These are phyloP conservation scores for Mythimna vitellina DNA, from an alignment of 2,888 invertebrate genomes.

Conservation along the genomic window DNA sequence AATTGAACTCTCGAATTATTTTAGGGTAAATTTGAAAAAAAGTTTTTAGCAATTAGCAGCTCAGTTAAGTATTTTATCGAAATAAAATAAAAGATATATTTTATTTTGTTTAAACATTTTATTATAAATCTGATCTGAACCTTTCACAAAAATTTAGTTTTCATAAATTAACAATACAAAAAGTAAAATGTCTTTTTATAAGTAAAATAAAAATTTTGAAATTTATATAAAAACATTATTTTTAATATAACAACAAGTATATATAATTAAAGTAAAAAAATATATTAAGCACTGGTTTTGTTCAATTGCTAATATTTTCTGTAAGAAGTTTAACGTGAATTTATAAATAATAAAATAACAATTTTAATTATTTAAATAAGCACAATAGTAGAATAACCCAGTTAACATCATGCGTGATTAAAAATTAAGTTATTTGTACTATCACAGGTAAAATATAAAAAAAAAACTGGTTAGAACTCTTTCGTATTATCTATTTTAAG, in stretches of 20 bases:
- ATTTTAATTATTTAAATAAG: neutral
- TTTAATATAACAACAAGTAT: too few species aligned
- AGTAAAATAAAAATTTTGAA: neutral
- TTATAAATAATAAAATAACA: neutral
- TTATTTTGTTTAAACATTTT: conserved; percentile 12
- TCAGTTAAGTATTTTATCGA: too few species aligned
- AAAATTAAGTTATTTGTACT: conserved; percentile 12
- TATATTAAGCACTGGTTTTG: neutral
- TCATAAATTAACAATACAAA: conserved; percentile 17
- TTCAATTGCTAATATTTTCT: neutral
- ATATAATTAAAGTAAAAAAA: neutral
- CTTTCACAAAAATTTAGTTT: conserved; percentile 7
- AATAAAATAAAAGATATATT: neutral
- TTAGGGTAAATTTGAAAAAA: too few species aligned
- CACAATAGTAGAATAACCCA: neutral
- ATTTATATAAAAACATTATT: too few species aligned
- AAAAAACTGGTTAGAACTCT: neutral
- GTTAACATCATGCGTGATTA: neutral
- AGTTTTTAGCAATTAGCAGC: too few species aligned
- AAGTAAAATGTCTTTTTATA: neutral
- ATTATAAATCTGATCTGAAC: conserved; percentile 14
- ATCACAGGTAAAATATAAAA: conserved; percentile 21
- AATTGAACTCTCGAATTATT: too few species aligned
- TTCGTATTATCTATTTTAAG: neutral
- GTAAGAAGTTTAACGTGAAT: neutral